phyloP scores from a whole-genome alignment of 2,113 vertebrate genomes.

The Myanophis thanlyinensis region DNA sequence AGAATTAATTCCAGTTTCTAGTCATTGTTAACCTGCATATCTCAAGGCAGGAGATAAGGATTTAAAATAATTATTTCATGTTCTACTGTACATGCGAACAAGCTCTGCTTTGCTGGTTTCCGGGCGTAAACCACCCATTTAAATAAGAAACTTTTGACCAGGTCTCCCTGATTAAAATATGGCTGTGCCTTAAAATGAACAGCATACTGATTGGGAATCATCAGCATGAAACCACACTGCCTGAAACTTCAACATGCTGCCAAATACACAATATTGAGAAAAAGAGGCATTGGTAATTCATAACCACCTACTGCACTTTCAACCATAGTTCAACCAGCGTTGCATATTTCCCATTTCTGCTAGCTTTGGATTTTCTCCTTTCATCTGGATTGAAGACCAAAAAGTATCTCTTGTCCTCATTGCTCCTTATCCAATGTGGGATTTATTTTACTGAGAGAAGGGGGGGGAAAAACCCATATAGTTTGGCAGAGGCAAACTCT shows the following conservation, averaged over 20 bases:
- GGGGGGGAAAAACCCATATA: neutral
- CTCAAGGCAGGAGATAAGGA: neutral
- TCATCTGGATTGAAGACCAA: neutral
- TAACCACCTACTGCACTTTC: neutral
- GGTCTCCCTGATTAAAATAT: neutral
- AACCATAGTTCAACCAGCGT: neutral
- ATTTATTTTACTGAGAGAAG: neutral
- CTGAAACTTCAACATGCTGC: neutral
- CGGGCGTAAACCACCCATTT: neutral
- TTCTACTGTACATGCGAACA: neutral
- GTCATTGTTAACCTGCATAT: neutral
- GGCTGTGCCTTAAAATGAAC: neutral
- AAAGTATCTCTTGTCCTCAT: neutral
- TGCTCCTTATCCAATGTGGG: neutral
- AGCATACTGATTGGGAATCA: neutral
- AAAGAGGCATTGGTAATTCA: neutral
- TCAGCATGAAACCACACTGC: neutral
- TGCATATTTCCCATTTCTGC: neutral
- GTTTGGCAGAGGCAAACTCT: constrained; percentile 4
- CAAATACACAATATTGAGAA: neutral
- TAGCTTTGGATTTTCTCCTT: neutral
- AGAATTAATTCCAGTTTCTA: neutral
- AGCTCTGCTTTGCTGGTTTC: neutral
- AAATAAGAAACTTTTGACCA: neutral
- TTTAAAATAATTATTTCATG: neutral